Percentiles rank a stretch among this genome's conserved stretches.
phyloP scores from a whole-genome alignment of 2,797 vertebrate species.

The Spinibarbus caldwelli region DNA sequence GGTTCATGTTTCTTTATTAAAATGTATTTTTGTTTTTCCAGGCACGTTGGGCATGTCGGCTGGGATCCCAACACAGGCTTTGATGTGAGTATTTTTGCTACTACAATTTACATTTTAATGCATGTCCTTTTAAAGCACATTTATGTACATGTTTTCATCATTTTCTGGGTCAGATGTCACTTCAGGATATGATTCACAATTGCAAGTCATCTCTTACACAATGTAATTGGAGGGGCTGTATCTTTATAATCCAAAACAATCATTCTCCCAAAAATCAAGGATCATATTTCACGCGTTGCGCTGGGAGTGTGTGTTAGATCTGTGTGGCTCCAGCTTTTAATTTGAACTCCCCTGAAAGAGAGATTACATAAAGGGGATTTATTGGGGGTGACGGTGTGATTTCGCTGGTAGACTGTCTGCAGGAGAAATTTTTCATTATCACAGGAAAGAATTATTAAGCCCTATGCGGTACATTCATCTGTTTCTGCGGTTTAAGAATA shows the following conservation, averaged over 20 bases:
- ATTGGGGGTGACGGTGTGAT: not conserved
- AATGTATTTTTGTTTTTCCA: constrained; percentile 60
- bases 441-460: not conserved
- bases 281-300: constrained; percentile 51
- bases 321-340: not conserved
- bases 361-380: constrained; percentile 30
- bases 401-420: not conserved
- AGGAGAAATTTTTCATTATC: not conserved
- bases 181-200: not conserved
- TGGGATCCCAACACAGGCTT: constrained; percentile 99
- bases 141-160: not conserved
- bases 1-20: not conserved
- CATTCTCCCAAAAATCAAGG: constrained; percentile 53
- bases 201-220: constrained; percentile 60
- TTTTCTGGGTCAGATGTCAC: not conserved
- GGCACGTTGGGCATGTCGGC: constrained; percentile 95
- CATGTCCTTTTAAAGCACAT: too few relatives aligned
- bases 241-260: constrained; percentile 69
- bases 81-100: constrained; percentile 86
- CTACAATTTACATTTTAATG: not conserved
- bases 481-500: not conserved
- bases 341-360: not conserved
- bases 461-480: not conserved
- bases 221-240: constrained; percentile 63
- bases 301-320: constrained; percentile 33